These are phyloP conservation scores for Ceyx melanurus DNA, from an alignment of 2,113 vertebrate species.

Conservation along the genomic window DNA sequence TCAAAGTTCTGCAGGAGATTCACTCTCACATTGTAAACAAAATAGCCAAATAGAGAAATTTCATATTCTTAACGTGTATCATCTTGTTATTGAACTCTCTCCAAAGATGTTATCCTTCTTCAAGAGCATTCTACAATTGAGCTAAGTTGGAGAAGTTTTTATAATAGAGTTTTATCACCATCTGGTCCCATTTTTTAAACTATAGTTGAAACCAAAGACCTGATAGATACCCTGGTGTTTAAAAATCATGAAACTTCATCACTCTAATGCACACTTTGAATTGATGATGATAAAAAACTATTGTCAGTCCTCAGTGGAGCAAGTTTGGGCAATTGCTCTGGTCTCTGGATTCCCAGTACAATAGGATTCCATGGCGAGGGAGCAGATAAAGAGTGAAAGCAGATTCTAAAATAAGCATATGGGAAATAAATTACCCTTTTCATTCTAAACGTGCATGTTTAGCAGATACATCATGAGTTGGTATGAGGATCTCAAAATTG, in stretches of 20 bases:
- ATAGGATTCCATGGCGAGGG: not conserved
- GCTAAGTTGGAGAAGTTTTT: not conserved
- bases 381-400: not conserved
- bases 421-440: not conserved
- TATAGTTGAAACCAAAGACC: not conserved
- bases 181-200: not conserved
- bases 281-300: not conserved
- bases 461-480: not conserved
- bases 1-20: not conserved
- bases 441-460: not conserved
- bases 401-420: not conserved
- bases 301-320: not conserved
- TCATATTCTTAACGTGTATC: not conserved
- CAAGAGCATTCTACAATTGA: not conserved
- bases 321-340: not conserved
- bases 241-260: not conserved
- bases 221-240: not conserved
- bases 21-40: not conserved
- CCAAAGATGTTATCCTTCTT: not conserved
- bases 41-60: not conserved
- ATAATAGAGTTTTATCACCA: not conserved
- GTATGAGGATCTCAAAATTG: not conserved
- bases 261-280: not conserved
- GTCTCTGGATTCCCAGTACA: not conserved
- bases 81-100: constrained; percentile 6